Base-by-base conservation (phyloP, 2,888 invertebrate species). In the Parelbella ahira region DNA sequence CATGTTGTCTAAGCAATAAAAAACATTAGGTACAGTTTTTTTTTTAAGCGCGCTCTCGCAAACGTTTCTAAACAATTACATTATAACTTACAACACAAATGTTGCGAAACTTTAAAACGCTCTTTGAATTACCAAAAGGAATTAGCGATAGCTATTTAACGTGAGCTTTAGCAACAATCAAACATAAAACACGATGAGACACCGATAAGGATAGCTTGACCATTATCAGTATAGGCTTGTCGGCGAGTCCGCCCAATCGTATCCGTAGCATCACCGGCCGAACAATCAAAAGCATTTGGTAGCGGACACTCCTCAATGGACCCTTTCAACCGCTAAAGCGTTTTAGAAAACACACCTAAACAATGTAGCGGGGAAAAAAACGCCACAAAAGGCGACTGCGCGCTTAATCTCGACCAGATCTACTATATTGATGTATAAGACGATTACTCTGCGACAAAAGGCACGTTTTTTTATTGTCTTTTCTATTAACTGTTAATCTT, bases 361-460 rank as follows among this genome's bases (percentile, higher is more conserved):
- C 39, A 39, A 32, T 39, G 39, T 19, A 9, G 5, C 18, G 8
- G 68, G 50, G 75, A 68, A 77, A 54, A 54, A 39, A 72, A 73
- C 61, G 34, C 36, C 30, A 79, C 74, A n/a, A 79, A 81, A 65
- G 69, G 50, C 62, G 59, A 52, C 58, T 56, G 60, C 62, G 55
- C 54, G 51, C 51, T 50, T 70, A 70, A 81, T 80, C 80, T 77
- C 62, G 50, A 65, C 65, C 56, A 51, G 58, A 77, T 73, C 70
- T 68, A 65, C 67, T 61, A 68, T 64, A 75, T 68, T 75, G 75
- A 78, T 80, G 76, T 73, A 67, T 79, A 79, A 83, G 77, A 70
- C 75, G 82, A 83, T 84, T 82, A 84, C 60, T 61, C 58, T 54
- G 58, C 60, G 68, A 80, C 78, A 80, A 76, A 68, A 29, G 29